Percentiles rank a stretch among this genome's conserved stretches.
Evolutionary conservation across 92 coral and sea anemone genomes (phyloP).

Genomic region (Zoanthus sansibaricus): DNA sequence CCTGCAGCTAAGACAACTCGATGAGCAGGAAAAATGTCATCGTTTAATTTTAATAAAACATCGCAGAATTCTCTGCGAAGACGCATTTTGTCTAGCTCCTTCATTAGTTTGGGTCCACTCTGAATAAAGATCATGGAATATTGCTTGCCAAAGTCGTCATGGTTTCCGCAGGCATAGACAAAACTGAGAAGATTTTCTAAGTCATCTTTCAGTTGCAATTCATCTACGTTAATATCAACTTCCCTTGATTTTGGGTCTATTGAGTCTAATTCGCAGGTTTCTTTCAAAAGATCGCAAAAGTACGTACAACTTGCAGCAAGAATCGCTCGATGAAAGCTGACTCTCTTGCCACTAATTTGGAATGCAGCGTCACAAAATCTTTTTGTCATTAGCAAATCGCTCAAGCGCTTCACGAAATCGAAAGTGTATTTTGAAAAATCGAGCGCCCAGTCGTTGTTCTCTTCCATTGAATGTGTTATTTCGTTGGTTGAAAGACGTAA

Average conservation of each 20-base stretch:
- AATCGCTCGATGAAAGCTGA: conserved; percentile 16
- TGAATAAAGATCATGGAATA: conserved; percentile 12
- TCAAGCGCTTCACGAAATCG: conserved; percentile 36
- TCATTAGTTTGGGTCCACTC: conserved; percentile 34
- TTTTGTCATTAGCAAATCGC: conserved; percentile 25
- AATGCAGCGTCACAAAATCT: conserved; percentile 21
- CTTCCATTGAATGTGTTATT: not conserved
- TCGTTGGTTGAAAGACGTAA: not conserved
- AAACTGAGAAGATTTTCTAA: not conserved
- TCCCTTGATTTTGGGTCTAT: not conserved
- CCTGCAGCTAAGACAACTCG: conserved; percentile 57
- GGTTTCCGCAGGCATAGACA: not conserved
- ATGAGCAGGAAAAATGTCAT: conserved; percentile 55
- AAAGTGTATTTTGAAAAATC: conserved; percentile 45
- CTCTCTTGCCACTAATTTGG: not conserved
- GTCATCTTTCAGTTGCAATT: not conserved
- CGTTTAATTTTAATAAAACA: conserved; percentile 41
- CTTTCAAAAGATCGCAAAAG: conserved; percentile 2
- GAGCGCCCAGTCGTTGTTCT: conserved; percentile 23
- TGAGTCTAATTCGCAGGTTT: not conserved
- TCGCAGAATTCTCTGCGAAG: conserved; percentile 53
- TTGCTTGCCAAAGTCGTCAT: not conserved
- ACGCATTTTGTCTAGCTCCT: conserved; percentile 41
- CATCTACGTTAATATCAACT: not conserved
- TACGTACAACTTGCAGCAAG: conserved; percentile 27